phyloP scores from a whole-genome alignment of 2,797 vertebrate genomes.

The Pachyuromys duprasi region DNA sequence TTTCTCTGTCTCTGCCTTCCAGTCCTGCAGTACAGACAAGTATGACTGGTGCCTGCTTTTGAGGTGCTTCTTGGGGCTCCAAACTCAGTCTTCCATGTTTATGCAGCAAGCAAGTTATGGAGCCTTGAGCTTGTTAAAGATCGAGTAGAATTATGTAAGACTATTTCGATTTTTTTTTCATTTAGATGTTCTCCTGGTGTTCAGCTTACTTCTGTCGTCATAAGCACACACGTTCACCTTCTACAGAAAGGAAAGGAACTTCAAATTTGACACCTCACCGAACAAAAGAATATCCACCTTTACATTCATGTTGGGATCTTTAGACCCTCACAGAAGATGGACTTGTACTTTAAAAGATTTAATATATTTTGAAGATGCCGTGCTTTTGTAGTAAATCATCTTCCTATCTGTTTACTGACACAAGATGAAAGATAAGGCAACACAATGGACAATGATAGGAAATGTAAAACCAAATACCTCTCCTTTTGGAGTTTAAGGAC shows the following conservation, averaged over 20 bases:
- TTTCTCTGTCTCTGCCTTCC: neutral
- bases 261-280: neutral
- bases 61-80: neutral
- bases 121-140: slow-evolving; percentile 17
- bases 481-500: neutral
- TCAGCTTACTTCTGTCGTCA: neutral
- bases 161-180: neutral
- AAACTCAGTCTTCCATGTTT: neutral
- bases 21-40: neutral
- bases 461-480: slow-evolving; percentile 1
- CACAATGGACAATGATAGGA: neutral
- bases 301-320: slow-evolving; percentile 37
- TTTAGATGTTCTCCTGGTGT: neutral
- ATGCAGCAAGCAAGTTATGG: neutral
- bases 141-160: neutral
- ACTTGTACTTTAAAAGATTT: slow-evolving; percentile 2
- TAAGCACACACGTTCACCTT: neutral
- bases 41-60: neutral
- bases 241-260: neutral
- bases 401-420: slow-evolving; percentile 37
- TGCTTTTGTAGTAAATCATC: neutral
- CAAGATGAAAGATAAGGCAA: slow-evolving; percentile 21
- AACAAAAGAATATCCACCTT: slow-evolving; percentile 10
- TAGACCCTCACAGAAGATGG: neutral
- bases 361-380: neutral